Evolutionary conservation across 2,797 vertebrate genomes (phyloP).

Genomic region (Oophaga sylvatica): DNA sequence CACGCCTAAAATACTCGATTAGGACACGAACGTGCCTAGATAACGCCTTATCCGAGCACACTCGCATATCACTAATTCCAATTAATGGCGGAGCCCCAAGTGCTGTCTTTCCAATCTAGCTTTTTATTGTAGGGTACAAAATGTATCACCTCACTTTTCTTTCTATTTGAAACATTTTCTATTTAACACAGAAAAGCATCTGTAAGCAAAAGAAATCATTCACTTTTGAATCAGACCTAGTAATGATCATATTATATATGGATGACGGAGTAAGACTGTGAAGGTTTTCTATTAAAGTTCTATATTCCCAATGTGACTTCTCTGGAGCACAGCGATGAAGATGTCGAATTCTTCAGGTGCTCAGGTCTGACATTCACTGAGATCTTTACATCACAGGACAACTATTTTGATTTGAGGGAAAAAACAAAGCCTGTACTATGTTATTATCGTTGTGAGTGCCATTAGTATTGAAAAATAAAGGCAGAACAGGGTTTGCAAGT

Average conservation of each 20-base stretch:
- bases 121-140: neutral
- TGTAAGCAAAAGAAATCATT: neutral
- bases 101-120: neutral
- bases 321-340: neutral
- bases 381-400: constrained; percentile 26
- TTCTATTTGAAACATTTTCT: neutral
- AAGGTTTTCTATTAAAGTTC: constrained; percentile 28
- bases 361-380: neutral
- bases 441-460: constrained; percentile 15
- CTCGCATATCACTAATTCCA: too few species aligned
- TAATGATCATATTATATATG: neutral
- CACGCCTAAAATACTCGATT: too few species aligned
- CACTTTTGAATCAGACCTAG: neutral
- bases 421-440: constrained; percentile 2
- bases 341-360: neutral
- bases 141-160: neutral
- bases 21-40: too few species aligned
- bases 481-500: neutral
- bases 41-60: too few species aligned
- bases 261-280: constrained; percentile 3
- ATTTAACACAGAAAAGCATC: neutral
- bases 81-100: neutral
- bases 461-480: constrained; percentile 25
- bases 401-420: constrained; percentile 49
- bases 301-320: constrained; percentile 38